phyloP scores from a whole-genome alignment of 2,797 vertebrate genomes.

The Acestrorhynchus altus region DNA sequence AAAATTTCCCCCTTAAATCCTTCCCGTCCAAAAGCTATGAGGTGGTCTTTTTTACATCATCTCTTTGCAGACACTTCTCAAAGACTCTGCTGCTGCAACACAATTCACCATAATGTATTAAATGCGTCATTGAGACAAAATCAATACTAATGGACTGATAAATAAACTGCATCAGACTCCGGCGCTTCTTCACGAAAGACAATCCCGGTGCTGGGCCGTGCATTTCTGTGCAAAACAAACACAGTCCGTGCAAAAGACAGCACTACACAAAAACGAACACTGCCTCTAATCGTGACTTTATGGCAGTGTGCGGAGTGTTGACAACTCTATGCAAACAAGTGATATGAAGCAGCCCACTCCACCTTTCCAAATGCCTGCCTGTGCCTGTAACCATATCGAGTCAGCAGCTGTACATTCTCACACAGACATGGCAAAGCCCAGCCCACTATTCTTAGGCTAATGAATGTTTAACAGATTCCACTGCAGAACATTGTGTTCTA shows the following conservation, averaged over 20 bases:
- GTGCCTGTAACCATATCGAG: constrained; percentile 71
- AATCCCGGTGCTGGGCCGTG: no score
- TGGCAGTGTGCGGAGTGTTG: constrained; percentile 40
- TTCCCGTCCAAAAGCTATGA: neutral
- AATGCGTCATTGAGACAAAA: neutral
- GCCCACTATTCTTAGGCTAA: constrained; percentile 63
- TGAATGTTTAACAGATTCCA: constrained; percentile 62
- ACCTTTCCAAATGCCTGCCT: constrained; percentile 53
- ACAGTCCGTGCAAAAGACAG: neutral
- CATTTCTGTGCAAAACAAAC: neutral
- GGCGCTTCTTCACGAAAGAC: neutral
- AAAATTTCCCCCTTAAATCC: neutral
- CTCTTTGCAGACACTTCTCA: neutral
- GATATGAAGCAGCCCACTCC: constrained; percentile 61
- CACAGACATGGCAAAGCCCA: constrained; percentile 52
- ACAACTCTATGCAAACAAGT: constrained; percentile 58
- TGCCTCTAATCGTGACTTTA: constrained; percentile 36
- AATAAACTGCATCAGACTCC: constrained; percentile 12
- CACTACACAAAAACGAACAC: constrained; percentile 15
- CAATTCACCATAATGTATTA: neutral
- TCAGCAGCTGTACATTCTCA: constrained; percentile 76
- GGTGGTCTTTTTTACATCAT: no score
- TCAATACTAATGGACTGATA: neutral
- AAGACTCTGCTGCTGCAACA: neutral
- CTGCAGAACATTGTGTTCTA: constrained; percentile 9